A percentile compares a stretch with the other conserved stretches of the same genome.
Evolutionary conservation across 2,113 vertebrate genomes (phyloP).

Genomic region (Tringa solitaria): DNA sequence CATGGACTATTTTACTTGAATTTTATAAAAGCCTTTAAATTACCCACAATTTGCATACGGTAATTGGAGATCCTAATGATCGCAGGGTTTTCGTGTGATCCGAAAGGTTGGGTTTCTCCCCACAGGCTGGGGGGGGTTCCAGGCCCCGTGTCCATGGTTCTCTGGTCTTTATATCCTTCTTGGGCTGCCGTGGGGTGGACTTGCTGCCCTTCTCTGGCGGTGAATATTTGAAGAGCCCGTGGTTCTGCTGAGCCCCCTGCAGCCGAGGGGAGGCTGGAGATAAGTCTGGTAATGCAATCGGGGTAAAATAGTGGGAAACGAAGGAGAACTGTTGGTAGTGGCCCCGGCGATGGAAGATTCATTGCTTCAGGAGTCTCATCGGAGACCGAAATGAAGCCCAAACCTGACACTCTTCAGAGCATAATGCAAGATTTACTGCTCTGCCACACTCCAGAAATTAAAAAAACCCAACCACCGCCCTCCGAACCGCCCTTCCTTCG

Average conservation of each 20-base stretch:
- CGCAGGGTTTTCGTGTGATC: conserved; percentile 21
- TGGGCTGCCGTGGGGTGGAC: not conserved
- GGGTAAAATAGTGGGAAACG: not conserved
- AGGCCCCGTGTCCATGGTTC: not conserved
- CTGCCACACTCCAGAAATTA: conserved; percentile 26
- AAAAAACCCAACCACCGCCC: not conserved
- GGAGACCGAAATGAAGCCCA: conserved; percentile 10
- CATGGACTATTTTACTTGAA: conserved; percentile 24
- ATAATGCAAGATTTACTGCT: conserved; percentile 36
- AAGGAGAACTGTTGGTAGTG: conserved; percentile 2
- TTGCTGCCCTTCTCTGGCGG: not conserved
- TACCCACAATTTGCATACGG: conserved; percentile 56
- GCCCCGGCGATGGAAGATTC: not conserved
- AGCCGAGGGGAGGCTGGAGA: not conserved
- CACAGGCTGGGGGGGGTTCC: not conserved
- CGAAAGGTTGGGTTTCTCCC: conserved; percentile 18
- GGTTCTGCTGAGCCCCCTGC: not conserved
- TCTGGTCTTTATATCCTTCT: not conserved
- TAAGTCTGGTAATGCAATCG: not conserved
- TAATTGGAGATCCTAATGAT: conserved; percentile 58
- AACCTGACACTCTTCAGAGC: not conserved
- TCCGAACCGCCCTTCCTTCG: not conserved
- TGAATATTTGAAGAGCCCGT: not conserved
- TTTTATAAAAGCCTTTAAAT: conserved; percentile 55
- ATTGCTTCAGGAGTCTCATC: conserved; percentile 15